Conservation (phyloP, 2,113 vertebrate species). For the Erythrolamprus reginae region DNA sequence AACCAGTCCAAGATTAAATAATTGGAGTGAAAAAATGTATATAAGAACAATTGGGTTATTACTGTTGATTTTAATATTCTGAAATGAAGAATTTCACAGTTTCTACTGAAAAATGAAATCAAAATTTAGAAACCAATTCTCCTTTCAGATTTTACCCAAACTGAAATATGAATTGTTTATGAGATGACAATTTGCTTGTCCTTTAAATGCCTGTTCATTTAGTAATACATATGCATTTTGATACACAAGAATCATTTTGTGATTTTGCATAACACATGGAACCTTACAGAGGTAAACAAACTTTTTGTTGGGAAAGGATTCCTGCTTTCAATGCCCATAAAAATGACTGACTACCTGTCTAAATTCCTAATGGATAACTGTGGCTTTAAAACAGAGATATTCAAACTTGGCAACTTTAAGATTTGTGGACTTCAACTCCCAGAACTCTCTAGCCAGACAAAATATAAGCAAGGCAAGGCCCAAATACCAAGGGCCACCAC, state of each 20-base stretch:
- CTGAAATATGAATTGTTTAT: not conserved
- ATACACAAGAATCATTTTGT: not conserved
- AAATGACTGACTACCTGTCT: not conserved
- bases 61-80: not conserved
- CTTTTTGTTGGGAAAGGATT: not conserved
- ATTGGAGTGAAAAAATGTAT: not conserved
- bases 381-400: not conserved
- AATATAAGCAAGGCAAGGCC: not conserved
- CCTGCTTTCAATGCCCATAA: not conserved
- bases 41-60: not conserved
- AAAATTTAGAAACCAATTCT: not conserved
- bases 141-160: not conserved
- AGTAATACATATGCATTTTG: not conserved
- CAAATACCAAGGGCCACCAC: not conserved
- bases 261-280: not conserved
- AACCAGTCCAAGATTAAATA: not conserved
- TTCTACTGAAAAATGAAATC: not conserved
- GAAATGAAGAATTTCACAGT: not conserved
- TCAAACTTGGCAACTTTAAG: too few relatives aligned
- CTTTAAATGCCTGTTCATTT: not conserved
- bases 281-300: not conserved
- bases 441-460: too few relatives aligned
- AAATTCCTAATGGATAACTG: not conserved
- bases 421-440: too few relatives aligned
- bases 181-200: not conserved